phyloP scores from a whole-genome alignment of 2,888 invertebrate genomes.

The Elysia crispata region DNA sequence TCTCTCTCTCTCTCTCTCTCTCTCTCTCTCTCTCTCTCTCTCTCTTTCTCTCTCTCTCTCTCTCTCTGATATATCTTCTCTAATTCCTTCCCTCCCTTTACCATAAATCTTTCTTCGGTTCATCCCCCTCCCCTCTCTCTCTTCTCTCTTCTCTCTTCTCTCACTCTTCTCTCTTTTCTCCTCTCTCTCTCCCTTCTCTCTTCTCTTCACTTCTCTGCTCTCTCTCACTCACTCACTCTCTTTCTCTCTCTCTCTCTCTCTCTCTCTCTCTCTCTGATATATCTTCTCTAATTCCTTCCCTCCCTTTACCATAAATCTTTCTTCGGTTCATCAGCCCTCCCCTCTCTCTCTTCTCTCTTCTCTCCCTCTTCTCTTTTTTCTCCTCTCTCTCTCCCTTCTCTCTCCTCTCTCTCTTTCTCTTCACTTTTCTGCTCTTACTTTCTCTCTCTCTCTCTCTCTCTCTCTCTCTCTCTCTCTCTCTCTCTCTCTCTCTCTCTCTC shows the following conservation, averaged over 20 bases:
- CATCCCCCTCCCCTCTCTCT: conserved; percentile 5
- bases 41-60: conserved; percentile 36
- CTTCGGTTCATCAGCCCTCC: background rate
- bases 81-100: background rate
- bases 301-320: background rate
- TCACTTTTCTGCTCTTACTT: background rate
- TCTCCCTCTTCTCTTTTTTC: conserved; percentile 1
- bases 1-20: conserved; percentile 30
- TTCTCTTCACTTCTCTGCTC: conserved; percentile 19
- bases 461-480: conserved; percentile 25
- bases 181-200: conserved; percentile 7
- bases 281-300: conserved; percentile 1
- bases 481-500: conserved; percentile 19
- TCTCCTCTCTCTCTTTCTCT: no score
- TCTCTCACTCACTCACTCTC: conserved; percentile 39
- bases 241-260: conserved; percentile 39
- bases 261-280: conserved; percentile 16
- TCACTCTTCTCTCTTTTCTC: conserved; percentile 17
- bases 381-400: background rate
- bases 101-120: background rate
- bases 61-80: conserved; percentile 10
- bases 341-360: background rate
- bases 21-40: conserved; percentile 40
- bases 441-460: conserved; percentile 18
- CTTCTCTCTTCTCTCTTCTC: background rate